phyloP scores from a whole-genome alignment of 92 coral and sea anemone genomes.

The Paramuricea clavata region DNA sequence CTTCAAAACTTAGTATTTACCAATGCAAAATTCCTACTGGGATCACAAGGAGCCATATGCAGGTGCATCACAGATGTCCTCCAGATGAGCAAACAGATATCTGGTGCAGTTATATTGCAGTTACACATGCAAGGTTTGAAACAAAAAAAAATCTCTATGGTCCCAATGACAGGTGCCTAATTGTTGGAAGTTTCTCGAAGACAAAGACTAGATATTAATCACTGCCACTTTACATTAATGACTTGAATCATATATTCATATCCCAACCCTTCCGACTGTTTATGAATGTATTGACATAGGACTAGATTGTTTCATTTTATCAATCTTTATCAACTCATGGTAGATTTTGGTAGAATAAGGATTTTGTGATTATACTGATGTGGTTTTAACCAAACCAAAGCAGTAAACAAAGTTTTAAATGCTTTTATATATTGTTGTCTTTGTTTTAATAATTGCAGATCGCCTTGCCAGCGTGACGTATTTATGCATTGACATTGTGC shows the following conservation, averaged over 20 bases:
- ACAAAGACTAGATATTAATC: neutral
- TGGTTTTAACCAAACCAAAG: neutral
- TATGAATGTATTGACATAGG: neutral
- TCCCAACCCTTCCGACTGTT: neutral
- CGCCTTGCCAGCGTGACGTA: neutral
- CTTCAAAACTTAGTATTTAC: too few relatives aligned
- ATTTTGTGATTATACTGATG: neutral
- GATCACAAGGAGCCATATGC: too few relatives aligned
- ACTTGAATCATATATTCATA: neutral
- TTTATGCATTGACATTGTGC: too few relatives aligned
- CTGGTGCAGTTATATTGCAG: too few relatives aligned
- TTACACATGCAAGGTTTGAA: too few relatives aligned
- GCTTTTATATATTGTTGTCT: neutral
- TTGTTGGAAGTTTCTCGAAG: neutral
- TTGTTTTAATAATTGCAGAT: neutral
- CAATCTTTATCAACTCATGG: neutral
- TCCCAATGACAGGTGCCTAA: neutral
- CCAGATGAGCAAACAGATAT: neutral
- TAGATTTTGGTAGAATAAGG: neutral
- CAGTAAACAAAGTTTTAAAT: neutral
- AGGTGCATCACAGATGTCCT: neutral
- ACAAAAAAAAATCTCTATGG: neutral
- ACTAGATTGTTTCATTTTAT: neutral
- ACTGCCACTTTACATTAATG: neutral
- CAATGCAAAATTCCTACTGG: too few relatives aligned